These are phyloP conservation scores for Agraylea sexmaculata DNA, from an alignment of 1,140 invertebrate genomes.

Conservation along the genomic window DNA sequence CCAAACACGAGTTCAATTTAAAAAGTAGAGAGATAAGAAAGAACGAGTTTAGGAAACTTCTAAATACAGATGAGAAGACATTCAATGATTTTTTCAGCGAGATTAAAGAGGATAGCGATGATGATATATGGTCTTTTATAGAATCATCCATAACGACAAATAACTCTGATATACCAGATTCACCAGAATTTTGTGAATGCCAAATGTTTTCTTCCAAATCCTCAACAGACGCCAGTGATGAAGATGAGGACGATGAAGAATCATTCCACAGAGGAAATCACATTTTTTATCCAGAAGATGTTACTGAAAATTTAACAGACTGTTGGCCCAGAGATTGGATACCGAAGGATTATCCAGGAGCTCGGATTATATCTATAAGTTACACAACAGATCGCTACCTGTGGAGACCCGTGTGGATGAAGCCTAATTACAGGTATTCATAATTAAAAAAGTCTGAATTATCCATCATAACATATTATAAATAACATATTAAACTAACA, in stretches of 20 bases:
- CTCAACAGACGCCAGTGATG: not conserved
- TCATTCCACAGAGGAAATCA: slow-evolving; percentile 6
- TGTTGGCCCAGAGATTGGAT: slow-evolving; percentile 63
- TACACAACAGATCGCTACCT: slow-evolving; percentile 57
- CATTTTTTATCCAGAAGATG: slow-evolving; percentile 3
- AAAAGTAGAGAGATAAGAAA: too few species aligned
- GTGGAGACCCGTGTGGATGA: slow-evolving; percentile 57
- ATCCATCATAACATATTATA: slow-evolving; percentile 1
- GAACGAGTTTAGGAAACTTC: too few species aligned
- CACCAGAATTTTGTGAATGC: not conserved
- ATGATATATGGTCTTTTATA: not conserved
- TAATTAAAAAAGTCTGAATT: not conserved
- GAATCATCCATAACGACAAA: slow-evolving; percentile 9
- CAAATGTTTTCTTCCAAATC: slow-evolving; percentile 7
- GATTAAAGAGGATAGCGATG: not conserved
- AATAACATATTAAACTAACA: too few species aligned
- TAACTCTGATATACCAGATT: slow-evolving; percentile 11
- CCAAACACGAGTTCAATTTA: not conserved
- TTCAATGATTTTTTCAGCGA: too few species aligned
- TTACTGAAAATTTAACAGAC: slow-evolving; percentile 27
- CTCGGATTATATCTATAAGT: slow-evolving; percentile 54
- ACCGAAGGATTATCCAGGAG: slow-evolving; percentile 50
- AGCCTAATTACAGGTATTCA: slow-evolving; percentile 43
- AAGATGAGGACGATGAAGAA: not conserved
- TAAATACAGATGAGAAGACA: too few species aligned